Evolutionary conservation across 2,797 vertebrate species (phyloP).

Genomic region (Falco columbarius): DNA sequence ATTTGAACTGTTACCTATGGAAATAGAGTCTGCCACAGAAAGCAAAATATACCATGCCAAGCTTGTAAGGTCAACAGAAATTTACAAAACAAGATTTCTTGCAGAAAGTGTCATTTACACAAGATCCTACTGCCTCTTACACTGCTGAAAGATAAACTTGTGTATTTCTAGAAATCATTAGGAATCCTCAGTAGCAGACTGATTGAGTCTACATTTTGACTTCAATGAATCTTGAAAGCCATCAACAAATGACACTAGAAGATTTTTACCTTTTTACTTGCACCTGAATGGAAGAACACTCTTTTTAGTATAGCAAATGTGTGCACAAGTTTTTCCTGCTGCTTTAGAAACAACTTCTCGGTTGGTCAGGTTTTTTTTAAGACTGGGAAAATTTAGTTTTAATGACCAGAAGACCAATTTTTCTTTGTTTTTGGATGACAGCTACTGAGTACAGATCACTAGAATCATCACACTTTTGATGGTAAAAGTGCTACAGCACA

Average conservation of each 20-base stretch:
- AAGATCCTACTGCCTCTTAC: background rate
- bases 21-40: background rate
- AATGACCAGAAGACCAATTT: background rate
- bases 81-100: background rate
- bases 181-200: background rate
- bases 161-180: background rate
- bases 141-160: background rate
- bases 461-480: background rate
- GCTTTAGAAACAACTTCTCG: background rate
- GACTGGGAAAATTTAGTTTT: background rate
- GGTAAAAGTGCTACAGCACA: background rate
- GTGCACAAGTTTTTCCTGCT: background rate
- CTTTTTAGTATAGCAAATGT: rapidly evolving
- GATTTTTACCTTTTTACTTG: background rate
- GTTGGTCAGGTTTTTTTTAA: background rate
- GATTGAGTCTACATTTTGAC: background rate
- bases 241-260: background rate
- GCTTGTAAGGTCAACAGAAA: background rate
- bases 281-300: background rate
- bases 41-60: background rate
- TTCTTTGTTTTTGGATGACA: background rate
- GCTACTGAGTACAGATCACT: background rate
- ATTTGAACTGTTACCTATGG: background rate
- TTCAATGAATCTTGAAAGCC: background rate
- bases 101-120: background rate